Base-by-base conservation (phyloP, 2,113 vertebrate genomes). In the Toxotes jaculatrix region DNA sequence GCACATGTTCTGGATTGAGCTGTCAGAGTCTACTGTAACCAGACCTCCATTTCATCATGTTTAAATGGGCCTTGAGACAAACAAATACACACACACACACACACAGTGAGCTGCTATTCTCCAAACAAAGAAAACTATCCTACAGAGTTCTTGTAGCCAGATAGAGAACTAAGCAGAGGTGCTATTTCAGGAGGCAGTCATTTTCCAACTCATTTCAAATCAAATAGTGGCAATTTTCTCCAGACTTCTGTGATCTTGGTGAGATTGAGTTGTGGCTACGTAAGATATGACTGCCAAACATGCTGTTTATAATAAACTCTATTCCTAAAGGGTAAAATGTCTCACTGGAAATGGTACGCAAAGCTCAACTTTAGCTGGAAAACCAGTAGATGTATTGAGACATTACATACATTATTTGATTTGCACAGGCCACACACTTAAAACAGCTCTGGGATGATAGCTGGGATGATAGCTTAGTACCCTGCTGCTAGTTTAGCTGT, bases 401-500 rank as follows among this genome's bases (percentile, higher is more conserved):
- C 49, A 23, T 59, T 34, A 32, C 55, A 63, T 34, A 17, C 23
- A 14, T 76, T 49, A 12, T 19, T 62, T 73, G n/a, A 34, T 56
- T 55, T 62, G 38, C 40, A 31, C 12, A 55, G 27, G 65, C 36
- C 16, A n/a, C 38, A 47, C 10, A 19, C 19, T 43, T 45, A 9
- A 36, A 68, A 38, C 34, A 64, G 42, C 61, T 56, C 49, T 32
- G 55, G 72, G 27, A 27, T 27, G 27, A 27, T 79, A 80, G 49
- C 40, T 60, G 45, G 16, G 36, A 13, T 82, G 32, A 42, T 67
- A 43, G 66, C 63, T 72, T 27, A 36, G 27, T 16, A 7, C 49
- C 61, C 73, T 77, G 55, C 67, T 82, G 47, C 38, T 85, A 85
- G 70, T 79, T 79, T 36, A 70, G 65, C 12, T 71, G 10, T 21